phyloP scores from a whole-genome alignment of 2,888 invertebrate genomes.

The Perdita meconis region DNA sequence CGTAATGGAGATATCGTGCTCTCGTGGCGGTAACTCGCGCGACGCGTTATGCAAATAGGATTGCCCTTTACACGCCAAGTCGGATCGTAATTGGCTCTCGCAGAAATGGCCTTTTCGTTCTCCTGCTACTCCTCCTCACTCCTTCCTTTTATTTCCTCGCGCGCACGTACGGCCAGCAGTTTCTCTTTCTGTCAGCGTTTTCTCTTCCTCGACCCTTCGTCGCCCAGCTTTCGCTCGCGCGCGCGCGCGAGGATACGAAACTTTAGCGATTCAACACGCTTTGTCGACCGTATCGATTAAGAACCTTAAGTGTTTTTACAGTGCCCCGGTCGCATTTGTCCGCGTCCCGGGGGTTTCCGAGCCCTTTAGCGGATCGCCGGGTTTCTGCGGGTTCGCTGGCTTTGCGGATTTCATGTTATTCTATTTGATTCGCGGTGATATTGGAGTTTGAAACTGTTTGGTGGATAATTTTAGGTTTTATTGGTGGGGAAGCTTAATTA shows the following conservation, averaged over 20 bases:
- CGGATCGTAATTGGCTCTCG: constrained; percentile 78
- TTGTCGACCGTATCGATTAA: neutral
- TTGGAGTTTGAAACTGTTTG: no score
- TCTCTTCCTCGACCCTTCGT: constrained; percentile 8
- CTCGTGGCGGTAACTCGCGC: constrained; percentile 71
- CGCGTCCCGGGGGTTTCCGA: no score
- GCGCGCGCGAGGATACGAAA: neutral
- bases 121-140: constrained; percentile 38
- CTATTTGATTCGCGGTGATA: no score
- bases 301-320: neutral
- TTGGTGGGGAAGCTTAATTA: no score
- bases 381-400: no score
- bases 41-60: constrained; percentile 82
- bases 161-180: constrained; percentile 12
- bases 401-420: no score
- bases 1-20: constrained; percentile 80
- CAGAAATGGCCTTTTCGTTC: constrained; percentile 62
- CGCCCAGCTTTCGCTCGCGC: neutral
- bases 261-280: neutral
- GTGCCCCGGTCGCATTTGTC: neutral
- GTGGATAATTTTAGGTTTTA: no score
- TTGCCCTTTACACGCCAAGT: constrained; percentile 77
- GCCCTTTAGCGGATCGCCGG: no score
- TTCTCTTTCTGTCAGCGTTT: constrained; percentile 44
- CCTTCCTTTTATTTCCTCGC: neutral